Evolutionary conservation across 2,888 invertebrate species (phyloP), one percentile per base, ranked within the genome.

Genomic region (Platerodrilus igneus): DNA sequence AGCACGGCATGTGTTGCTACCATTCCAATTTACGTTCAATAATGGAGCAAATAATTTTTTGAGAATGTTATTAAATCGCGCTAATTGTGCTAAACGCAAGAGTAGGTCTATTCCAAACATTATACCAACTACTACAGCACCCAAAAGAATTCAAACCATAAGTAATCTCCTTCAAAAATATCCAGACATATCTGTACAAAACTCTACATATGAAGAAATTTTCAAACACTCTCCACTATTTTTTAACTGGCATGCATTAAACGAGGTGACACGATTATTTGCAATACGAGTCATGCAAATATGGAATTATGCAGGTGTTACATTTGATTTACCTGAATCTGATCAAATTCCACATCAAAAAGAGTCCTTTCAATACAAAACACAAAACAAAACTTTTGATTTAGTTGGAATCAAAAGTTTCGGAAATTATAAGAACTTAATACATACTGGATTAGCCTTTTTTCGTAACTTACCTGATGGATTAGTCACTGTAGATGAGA

Each of bases 231-330:
- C 75, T 1, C 75, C 75, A 1, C 56, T 77, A 25, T 67, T 64
- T 41, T 64, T 64, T 29, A 69, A 65, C 32, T 78, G 76, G 76
- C 67, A 60, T 41, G 60, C 58, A 15, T 64, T 76, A 32, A 71
- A 73, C n/a, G 47, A 58, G 1, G 51, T 63, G 4, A 66, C 71
- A 42, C 53, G 73, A 10, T 53, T 71, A 11, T 77, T 78, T 53
- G 75, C 76, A 23, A 64, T 71, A 1, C 64, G 78, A 49, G 62
- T 73, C 15, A 63, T 70, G 42, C 67, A 73, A 25, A 64, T 77
- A 15, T 78, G 77, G 76, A 69, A 75, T 53, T 66, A 66, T 46
- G 77, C 75, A 5, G 78, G 78, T 2, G 63, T 77, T 5, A 64
- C 60, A 36, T 67, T 64, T 40, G 60, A 60, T 36, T 45, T 62